Conservation (phyloP, 2,888 invertebrate species). For the Rosalia funebris region DNA sequence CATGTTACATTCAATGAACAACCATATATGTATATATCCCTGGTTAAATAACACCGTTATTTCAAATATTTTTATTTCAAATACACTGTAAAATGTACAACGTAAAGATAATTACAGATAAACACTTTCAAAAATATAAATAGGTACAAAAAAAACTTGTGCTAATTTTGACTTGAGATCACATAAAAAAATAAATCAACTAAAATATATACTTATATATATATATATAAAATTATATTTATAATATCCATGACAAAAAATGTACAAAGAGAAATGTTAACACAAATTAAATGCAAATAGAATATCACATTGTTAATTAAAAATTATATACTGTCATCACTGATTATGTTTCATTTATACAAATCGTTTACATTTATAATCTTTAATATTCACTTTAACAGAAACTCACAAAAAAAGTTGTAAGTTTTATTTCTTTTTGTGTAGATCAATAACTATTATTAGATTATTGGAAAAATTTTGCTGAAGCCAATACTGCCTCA, state of each 20-base stretch:
- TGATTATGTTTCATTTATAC: conserved; percentile 45
- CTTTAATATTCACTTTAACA: conserved; percentile 22
- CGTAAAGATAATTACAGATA: conserved; percentile 48
- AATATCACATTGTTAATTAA: conserved; percentile 54
- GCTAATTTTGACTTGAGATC: conserved; percentile 59
- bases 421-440: conserved; percentile 2
- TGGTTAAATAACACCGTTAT: conserved; percentile 29
- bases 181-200: conserved; percentile 45
- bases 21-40: no score
- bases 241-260: conserved; percentile 35
- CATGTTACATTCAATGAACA: no score
- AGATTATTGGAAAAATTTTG: neutral
- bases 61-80: conserved; percentile 61
- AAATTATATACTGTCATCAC: conserved; percentile 29
- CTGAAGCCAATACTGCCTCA: no score
- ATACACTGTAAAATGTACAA: conserved; percentile 62
- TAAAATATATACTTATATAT: conserved; percentile 29
- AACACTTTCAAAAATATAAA: conserved; percentile 47
- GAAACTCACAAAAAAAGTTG: conserved; percentile 16
- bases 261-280: conserved; percentile 36
- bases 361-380: conserved; percentile 38
- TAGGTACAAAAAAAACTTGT: conserved; percentile 49
- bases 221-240: conserved; percentile 37
- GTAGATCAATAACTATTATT: conserved; percentile 15
- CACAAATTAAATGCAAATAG: conserved; percentile 42